These are phyloP conservation scores for Holacanthella duospinosa DNA, from an alignment of 2,888 invertebrate genomes.

Conservation along the genomic window DNA sequence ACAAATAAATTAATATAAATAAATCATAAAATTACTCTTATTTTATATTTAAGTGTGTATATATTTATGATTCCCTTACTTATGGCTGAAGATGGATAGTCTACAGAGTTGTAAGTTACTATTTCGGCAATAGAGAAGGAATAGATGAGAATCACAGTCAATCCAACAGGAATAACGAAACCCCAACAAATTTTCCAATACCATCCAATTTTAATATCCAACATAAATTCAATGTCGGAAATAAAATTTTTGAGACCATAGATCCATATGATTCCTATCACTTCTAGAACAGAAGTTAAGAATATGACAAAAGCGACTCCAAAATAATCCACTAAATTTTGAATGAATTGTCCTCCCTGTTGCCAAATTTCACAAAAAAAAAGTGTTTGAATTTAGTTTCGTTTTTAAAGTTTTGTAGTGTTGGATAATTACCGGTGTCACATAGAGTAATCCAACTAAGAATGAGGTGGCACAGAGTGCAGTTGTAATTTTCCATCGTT, in stretches of 20 bases:
- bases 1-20: neutral
- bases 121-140: slow-evolving; percentile 12
- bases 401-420: no score
- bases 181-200: slow-evolving; percentile 77
- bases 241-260: slow-evolving; percentile 47
- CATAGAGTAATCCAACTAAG: slow-evolving; percentile 37
- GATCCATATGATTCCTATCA: slow-evolving; percentile 45
- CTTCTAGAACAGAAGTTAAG: slow-evolving; percentile 50
- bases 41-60: no score
- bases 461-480: slow-evolving; percentile 36
- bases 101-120: neutral
- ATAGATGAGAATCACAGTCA: slow-evolving; percentile 41
- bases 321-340: slow-evolving; percentile 52
- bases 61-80: neutral
- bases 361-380: no score
- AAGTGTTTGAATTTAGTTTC: neutral
- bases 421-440: slow-evolving; percentile 34
- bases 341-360: slow-evolving; percentile 53
- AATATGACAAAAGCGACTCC: slow-evolving; percentile 54
- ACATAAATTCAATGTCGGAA: slow-evolving; percentile 69
- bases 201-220: slow-evolving; percentile 54
- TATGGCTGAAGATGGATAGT: neutral
- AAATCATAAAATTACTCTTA: neutral
- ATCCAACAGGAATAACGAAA: slow-evolving; percentile 57
- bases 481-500: slow-evolving; percentile 39